Percentiles rank a stretch among this genome's conserved stretches.
Evolutionary conservation across 1,140 invertebrate species (phyloP).

Genomic region (Eufriesea mexicana): DNA sequence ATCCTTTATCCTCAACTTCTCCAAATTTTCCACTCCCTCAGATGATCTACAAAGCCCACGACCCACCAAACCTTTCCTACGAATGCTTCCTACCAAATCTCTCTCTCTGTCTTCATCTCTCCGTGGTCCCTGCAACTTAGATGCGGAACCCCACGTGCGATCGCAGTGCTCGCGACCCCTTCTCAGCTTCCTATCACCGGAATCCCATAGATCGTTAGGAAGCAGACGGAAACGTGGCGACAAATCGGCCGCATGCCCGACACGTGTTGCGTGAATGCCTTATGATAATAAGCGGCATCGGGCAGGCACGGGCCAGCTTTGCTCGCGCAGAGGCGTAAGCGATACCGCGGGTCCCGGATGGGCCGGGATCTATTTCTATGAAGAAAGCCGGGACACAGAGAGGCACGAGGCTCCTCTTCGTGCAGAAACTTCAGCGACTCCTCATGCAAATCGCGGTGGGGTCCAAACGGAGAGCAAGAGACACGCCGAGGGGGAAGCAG

Average conservation of each 20-base stretch:
- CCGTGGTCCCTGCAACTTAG: no score
- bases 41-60: no score
- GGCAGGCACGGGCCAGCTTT: neutral
- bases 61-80: no score
- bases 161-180: neutral
- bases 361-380: constrained; percentile 28
- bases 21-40: no score
- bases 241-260: constrained; percentile 49
- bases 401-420: neutral
- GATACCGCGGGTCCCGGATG: constrained; percentile 1
- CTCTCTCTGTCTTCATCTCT: no score
- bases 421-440: constrained; percentile 11
- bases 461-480: neutral
- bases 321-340: constrained; percentile 11
- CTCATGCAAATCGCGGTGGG: constrained; percentile 52
- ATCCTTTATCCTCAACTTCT: no score
- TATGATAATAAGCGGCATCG: constrained; percentile 41
- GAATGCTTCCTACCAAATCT: no score
- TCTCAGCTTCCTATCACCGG: neutral
- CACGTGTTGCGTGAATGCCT: constrained; percentile 56
- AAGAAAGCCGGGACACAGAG: neutral
- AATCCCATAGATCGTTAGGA: neutral
- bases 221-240: constrained; percentile 22
- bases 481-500: neutral
- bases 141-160: neutral